A percentile compares a stretch with the other conserved stretches of the same genome.
These are phyloP conservation scores for Lineus longissimus DNA, from an alignment of 1,140 invertebrate species.

Conservation along the genomic window DNA sequence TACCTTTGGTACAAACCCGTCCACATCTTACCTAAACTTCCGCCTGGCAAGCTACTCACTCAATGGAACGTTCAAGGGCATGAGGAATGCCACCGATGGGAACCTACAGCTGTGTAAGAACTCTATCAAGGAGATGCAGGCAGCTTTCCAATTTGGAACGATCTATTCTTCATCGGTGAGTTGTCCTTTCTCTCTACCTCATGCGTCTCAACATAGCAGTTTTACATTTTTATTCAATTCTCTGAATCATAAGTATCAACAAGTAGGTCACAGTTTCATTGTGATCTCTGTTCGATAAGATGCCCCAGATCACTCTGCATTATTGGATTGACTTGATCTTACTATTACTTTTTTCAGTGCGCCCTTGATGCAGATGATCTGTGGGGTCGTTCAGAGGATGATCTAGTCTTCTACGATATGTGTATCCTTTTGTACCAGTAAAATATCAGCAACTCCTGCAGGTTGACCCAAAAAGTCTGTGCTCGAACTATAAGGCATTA, in stretches of 20 bases:
- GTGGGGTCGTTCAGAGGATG: conserved; percentile 45
- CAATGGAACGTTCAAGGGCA: conserved; percentile 49
- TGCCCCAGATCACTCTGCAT: background rate
- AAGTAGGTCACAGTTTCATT: background rate
- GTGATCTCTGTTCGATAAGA: background rate
- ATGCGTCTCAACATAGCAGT: background rate
- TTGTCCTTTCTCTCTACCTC: background rate
- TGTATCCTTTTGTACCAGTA: conserved; percentile 55
- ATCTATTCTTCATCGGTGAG: conserved; percentile 51
- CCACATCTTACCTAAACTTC: conserved; percentile 29
- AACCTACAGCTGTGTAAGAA: conserved; percentile 56
- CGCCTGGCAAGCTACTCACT: conserved; percentile 29
- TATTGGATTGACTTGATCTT: background rate
- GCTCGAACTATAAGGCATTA: too few species aligned
- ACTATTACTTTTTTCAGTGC: conserved; percentile 52
- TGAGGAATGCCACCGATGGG: conserved; percentile 35
- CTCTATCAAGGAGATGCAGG: conserved; percentile 54
- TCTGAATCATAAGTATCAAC: background rate
- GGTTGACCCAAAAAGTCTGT: too few species aligned
- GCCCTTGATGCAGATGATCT: conserved; percentile 57
- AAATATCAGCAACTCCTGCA: too few species aligned
- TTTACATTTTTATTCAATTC: background rate
- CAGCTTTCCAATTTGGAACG: conserved; percentile 61
- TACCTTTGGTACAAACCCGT: conserved; percentile 51
- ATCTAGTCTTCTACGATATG: conserved; percentile 60